Conservation (phyloP, 1,140 invertebrate species). For the Heterodera schachtii region DNA sequence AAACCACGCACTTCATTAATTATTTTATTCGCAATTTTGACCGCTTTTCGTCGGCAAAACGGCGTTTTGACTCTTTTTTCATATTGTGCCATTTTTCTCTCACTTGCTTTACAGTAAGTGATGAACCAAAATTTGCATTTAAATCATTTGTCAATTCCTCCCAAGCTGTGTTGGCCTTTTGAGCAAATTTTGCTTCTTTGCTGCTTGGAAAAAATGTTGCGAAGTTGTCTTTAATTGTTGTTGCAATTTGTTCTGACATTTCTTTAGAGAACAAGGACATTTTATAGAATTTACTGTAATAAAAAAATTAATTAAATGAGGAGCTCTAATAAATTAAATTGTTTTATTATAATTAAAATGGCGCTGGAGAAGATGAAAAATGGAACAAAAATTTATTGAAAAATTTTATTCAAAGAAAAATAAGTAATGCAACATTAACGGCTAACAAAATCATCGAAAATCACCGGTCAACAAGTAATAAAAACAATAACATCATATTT, state of each 20-base stretch:
- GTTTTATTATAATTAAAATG: too few species aligned
- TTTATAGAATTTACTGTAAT: too few species aligned
- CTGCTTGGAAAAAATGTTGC: slow-evolving; percentile 1
- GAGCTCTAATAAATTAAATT: too few species aligned
- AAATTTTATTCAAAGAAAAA: too few species aligned
- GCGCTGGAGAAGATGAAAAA: too few species aligned
- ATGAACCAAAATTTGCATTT: background rate
- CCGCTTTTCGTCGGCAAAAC: background rate
- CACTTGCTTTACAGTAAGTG: background rate
- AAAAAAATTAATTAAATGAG: too few species aligned
- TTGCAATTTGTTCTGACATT: background rate
- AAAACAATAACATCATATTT: too few species aligned
- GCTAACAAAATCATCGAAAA: background rate
- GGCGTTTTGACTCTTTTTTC: background rate
- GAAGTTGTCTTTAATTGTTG: background rate
- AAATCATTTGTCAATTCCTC: background rate
- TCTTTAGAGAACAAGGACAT: slow-evolving; percentile 6
- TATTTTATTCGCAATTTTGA: too few species aligned
- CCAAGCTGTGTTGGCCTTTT: background rate
- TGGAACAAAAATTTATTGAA: too few species aligned
- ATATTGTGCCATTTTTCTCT: slow-evolving; percentile 19
- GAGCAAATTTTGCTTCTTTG: background rate
- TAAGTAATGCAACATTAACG: too few species aligned
- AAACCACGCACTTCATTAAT: too few species aligned
- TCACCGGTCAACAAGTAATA: too few species aligned